A percentile compares a stretch with the other conserved stretches of the same genome.
Evolutionary conservation across 2,888 invertebrate species (phyloP).

Genomic region (Lycaena phlaeas): DNA sequence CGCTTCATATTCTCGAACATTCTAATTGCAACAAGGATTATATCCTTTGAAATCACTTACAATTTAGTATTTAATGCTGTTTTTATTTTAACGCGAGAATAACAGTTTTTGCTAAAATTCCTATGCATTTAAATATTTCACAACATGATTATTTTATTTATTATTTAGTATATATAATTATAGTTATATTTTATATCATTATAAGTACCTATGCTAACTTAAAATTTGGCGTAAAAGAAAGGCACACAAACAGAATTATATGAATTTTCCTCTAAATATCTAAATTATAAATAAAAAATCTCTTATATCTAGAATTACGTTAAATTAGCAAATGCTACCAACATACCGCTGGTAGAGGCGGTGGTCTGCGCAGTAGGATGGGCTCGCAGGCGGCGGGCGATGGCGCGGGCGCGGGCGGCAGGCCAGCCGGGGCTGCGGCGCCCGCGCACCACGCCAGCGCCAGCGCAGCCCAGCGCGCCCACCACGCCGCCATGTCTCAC

Average conservation of each 20-base stretch:
- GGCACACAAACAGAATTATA: no score
- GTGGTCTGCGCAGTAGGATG: conserved; percentile 38
- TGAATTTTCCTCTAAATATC: no score
- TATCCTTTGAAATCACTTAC: no score
- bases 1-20: conserved; percentile 55
- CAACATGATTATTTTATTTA: no score
- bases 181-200: no score
- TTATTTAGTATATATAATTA: no score
- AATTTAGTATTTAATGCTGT: not conserved
- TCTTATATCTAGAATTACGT: no score
- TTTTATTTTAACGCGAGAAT: not conserved
- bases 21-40: conserved; percentile 37
- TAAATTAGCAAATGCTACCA: not conserved
- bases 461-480: conserved; percentile 48
- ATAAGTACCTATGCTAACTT: no score
- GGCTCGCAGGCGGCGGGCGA: conserved; percentile 39
- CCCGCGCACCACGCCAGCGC: conserved; percentile 60
- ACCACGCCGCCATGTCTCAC: conserved; percentile 62
- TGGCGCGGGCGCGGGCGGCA: conserved; percentile 38
- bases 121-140: no score
- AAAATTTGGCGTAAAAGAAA: no score
- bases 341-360: conserved; percentile 34
- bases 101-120: no score
- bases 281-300: no score
- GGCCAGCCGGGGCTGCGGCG: conserved; percentile 42